Evolutionary conservation across 2,888 invertebrate species (phyloP), one percentile per base, ranked within the genome.

Genomic region (Melolontha melolontha): DNA sequence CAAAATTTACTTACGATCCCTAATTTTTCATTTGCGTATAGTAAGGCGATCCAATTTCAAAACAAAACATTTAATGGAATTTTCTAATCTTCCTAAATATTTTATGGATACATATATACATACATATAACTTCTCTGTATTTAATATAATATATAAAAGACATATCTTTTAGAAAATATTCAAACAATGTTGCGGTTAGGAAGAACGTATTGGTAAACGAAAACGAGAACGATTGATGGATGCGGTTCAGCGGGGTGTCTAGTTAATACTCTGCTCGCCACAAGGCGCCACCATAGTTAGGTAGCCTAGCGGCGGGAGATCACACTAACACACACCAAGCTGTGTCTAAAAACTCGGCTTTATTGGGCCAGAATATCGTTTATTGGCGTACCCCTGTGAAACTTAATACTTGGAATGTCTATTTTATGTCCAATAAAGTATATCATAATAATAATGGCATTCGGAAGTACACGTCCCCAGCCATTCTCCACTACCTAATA

Each of bases 271-370:
- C 73, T 57, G 68, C 69, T 73, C 80, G 72, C 80, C 68, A 74
- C 77, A 75, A 75, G 81, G 77, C 75, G 77, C 78, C 79, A 78
- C 76, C 75, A 77, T 77, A 79, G 78, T 80, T 78, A 79, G 79
- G 80, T 79, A 80, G 79, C 79, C 71, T 76, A 75, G 74, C 79
- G 69, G 77, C 77, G 72, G 79, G 79, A 78, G 73, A 78, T 81
- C 78, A 79, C 80, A 80, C 80, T 75, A 76, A 75, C 72, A 70
- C 74, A 73, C 74, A 64, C 70, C 67, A 71, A 66, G 70, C 68
- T 67, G 68, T 68, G 71, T 63, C 71, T 73, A 73, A 73, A 74
- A 75, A 65, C 64, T 57, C 64, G 66, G 71, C 71, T 71, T 72
- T 73, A 73, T 73, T 73, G 69, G 70, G 59, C 55, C 70, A 67